Evolutionary conservation across 2,888 invertebrate species (phyloP), one percentile per base, ranked within the genome.

Genomic region (Plebejus argus): DNA sequence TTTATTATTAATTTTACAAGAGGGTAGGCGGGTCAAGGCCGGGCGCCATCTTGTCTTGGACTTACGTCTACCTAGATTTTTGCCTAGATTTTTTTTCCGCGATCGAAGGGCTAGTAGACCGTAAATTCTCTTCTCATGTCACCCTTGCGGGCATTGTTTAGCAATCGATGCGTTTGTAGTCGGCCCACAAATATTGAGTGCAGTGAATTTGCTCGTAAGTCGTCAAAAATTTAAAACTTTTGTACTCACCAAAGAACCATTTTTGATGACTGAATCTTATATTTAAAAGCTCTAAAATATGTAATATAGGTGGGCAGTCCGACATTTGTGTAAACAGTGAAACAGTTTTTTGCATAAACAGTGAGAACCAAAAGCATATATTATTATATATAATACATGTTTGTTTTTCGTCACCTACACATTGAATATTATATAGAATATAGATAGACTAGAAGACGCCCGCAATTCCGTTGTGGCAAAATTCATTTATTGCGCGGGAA

Each of bases 121-220:
- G 77, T 77, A 77, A 71, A 77, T 71, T 71, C 71, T 23, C 53
- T 71, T 77, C 77, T 71, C 56, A 53, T 56, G 56, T 77, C 71
- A 56, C 66, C 77, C 77, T 77, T 56, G 77, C 71, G 77, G 77
- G 77, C 71, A 71, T 70, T 77, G 71, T 77, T 49, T 72, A 49
- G 49, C 49, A 72, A 49, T 72, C 72, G 72, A 72, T 72, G 72
- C 45, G 39, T 20, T 72, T 10, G 49, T 49, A 12, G 72, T 20
- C 72, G 12, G 61, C 23, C 23, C 23, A 12, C 61, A 61, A 61
- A 61, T 61, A 23, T 61, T 10, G 61, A 61, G 61, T 61, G 12
- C 12, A 10, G 4, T 12, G 23, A 61, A 23, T 23, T 61, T 61
- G 23, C 8, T 10, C 20, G 58, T 20, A n/a, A 20, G n/a, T 23